Conservation (phyloP, 2,888 invertebrate genomes). For the Clitarchus hookeri region DNA sequence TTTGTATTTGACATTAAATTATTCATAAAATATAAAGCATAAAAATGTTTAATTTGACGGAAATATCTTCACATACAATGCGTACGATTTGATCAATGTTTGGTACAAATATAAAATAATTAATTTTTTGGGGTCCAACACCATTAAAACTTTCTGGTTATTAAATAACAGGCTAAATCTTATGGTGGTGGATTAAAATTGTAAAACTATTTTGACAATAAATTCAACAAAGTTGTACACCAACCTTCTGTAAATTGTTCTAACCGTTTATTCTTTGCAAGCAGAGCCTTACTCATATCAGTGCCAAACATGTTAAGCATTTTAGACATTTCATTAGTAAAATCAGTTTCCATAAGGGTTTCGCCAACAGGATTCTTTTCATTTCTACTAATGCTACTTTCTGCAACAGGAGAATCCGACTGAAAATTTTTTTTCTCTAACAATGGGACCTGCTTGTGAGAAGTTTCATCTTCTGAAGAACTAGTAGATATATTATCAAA, state of each 20-base stretch:
- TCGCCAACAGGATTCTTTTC: background rate
- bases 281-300: constrained; percentile 12
- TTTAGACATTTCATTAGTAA: constrained; percentile 16
- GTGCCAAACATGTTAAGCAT: constrained; percentile 15
- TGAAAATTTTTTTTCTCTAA: background rate
- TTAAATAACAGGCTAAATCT: too few species aligned
- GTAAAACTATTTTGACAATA: background rate
- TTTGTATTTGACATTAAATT: too few species aligned
- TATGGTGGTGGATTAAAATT: too few species aligned
- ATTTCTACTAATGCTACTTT: background rate
- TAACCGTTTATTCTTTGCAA: constrained; percentile 16
- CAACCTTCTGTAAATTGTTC: constrained; percentile 23
- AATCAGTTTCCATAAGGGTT: background rate
- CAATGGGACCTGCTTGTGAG: background rate
- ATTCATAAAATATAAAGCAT: too few species aligned
- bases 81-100: too few species aligned
- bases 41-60: too few species aligned
- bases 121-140: too few species aligned
- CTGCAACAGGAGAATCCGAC: background rate
- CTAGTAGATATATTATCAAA: background rate
- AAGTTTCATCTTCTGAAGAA: background rate
- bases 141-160: too few species aligned
- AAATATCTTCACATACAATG: too few species aligned
- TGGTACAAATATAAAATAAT: too few species aligned
- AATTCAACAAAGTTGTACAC: background rate